phyloP scores from a whole-genome alignment of 2,797 vertebrate species.

The Sardinella longiceps region DNA sequence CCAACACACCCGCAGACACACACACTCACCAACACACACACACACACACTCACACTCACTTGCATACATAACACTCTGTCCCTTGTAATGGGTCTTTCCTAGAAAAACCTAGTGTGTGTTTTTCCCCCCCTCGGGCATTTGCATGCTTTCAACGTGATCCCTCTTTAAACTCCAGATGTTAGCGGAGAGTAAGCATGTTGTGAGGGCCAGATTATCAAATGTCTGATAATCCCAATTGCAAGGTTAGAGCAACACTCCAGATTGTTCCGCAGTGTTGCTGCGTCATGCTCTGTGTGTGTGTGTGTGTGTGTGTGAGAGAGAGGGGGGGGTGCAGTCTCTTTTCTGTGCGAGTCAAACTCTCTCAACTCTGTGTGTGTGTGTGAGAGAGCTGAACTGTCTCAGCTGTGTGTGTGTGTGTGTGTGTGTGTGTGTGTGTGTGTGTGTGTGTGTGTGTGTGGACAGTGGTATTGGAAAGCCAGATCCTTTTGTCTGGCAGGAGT shows the following conservation, averaged over 20 bases:
- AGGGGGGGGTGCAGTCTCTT: not conserved
- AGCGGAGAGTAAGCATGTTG: not conserved
- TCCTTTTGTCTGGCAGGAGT: not conserved
- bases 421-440: too few species aligned
- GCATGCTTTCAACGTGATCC: not conserved
- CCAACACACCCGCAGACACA: too few species aligned
- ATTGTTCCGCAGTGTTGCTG: not conserved
- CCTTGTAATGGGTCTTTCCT: not conserved
- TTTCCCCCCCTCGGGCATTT: not conserved
- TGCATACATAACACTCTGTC: not conserved
- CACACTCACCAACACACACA: not conserved
- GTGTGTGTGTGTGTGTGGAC: not conserved
- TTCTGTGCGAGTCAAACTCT: not conserved
- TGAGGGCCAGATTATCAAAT: not conserved
- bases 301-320: not conserved
- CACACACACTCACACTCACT: not conserved
- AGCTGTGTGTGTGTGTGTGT: not conserved
- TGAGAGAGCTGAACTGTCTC: too few species aligned
- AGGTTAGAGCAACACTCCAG: constrained; percentile 19
- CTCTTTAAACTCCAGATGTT: constrained; percentile 23
- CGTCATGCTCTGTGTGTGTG: not conserved
- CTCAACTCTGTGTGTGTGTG: not conserved
- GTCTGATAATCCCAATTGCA: constrained; percentile 23
- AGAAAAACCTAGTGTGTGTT: not conserved
- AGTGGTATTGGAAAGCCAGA: not conserved